Base-by-base conservation (phyloP, 1,140 invertebrate species). In the Drosophila pseudoobscura region DNA sequence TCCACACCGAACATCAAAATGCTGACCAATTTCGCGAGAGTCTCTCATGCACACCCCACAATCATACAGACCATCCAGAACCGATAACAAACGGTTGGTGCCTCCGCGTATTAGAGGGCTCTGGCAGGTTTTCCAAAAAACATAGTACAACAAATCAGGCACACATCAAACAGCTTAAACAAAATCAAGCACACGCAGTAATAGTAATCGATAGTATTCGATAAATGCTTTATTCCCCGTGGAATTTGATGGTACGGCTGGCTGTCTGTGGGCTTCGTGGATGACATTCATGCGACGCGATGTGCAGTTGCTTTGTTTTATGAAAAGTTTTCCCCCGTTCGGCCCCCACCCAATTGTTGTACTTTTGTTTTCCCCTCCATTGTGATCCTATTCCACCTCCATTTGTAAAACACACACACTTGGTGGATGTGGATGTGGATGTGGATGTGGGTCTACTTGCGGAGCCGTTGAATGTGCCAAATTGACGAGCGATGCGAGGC, bases 11-110 rank as follows among this genome's bases (percentile, higher is more conserved):
- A 55, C 51, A 35, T 39, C 24, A 73, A 49, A 75, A 54, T 65
- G 70, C 71, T 75, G 71, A 75, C 71, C 71, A 74, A 75, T 75
- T 75, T 74, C 49, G 15, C 41, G 62, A 66, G 43, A 66, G 17
- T 49, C 47, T 47, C 41, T 52, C 51, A 54, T 46, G 17, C 52
- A 31, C 31, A 60, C 41, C 22, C 47, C 8, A 39, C 43, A 55
- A 13, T 7, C n/a, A 41, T 26, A 5, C 31, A 31, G 9, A 9
- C 4, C 24, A 26, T 26, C 24, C 50, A 68, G 31, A 9, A 9
- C 4, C 24, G 6, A 6, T 0, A 6, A 26, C 5, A 26, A 26
- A 26, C 5, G 24, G 24, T 3, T 3, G 29, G 7, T 9, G 3
- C 29, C 31, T 20, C 20, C 20, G 2, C 20, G 31, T 11, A 35